Evolutionary conservation across 2,797 vertebrate species (phyloP).

Genomic region (Graptemys geographica): DNA sequence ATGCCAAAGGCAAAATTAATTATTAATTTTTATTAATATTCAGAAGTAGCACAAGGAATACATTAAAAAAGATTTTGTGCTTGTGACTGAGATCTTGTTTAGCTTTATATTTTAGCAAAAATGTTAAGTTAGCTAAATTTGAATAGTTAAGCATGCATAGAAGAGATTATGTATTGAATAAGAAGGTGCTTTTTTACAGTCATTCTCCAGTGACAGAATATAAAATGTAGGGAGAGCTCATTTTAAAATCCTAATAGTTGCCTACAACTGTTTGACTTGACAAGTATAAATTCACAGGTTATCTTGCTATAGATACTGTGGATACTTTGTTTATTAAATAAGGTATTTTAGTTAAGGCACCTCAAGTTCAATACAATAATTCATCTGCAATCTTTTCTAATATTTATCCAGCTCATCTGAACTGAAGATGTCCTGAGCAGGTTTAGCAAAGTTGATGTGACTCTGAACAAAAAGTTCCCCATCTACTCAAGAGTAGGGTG

Average conservation of each 20-base stretch:
- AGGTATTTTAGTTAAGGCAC: conserved; percentile 67
- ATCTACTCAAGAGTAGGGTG: not conserved
- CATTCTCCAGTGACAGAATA: conserved; percentile 51
- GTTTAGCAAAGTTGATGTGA: conserved; percentile 33
- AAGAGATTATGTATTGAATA: conserved; percentile 60
- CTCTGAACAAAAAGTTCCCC: conserved; percentile 29
- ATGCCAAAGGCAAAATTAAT: conserved; percentile 99
- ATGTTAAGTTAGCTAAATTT: conserved; percentile 82
- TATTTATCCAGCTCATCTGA: conserved; percentile 47
- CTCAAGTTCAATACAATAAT: conserved; percentile 68
- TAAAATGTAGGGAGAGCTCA: conserved; percentile 16
- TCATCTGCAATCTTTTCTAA: conserved; percentile 36
- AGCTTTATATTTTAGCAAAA: conserved; percentile 83
- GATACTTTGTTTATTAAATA: conserved; percentile 64
- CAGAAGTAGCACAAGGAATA: conserved; percentile 99
- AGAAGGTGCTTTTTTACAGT: conserved; percentile 55
- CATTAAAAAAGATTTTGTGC: conserved; percentile 98
- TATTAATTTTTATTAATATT: conserved; percentile 99
- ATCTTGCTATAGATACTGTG: conserved; percentile 60
- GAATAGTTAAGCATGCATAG: conserved; percentile 60
- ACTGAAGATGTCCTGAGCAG: conserved; percentile 27
- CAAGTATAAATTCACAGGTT: conserved; percentile 49
- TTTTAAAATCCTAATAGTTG: conserved; percentile 53
- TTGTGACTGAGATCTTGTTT: conserved; percentile 91
- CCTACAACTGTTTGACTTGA: conserved; percentile 54